Percentiles rank a stretch among this genome's conserved stretches.
Evolutionary conservation across 2,797 vertebrate genomes (phyloP).

Genomic region (Myripristis jacobus): DNA sequence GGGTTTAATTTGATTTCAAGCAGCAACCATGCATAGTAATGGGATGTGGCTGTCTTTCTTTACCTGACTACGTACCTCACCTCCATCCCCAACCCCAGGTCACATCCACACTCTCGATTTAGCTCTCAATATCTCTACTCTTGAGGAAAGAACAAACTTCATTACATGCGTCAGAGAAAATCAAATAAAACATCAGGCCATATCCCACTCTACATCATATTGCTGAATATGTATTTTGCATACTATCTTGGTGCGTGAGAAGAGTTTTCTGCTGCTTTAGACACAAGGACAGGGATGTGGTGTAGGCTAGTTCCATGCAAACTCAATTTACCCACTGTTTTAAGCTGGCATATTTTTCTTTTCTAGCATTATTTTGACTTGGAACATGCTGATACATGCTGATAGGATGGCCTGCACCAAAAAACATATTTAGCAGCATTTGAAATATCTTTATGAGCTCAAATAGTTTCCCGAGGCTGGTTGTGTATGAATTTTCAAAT

Average conservation of each 20-base stretch:
- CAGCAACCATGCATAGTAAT: conserved; percentile 58
- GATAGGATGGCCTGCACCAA: no score
- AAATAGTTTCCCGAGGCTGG: no score
- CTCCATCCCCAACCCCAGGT: conserved; percentile 15
- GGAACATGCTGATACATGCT: no score
- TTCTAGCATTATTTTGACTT: no score
- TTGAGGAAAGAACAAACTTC: conserved; percentile 35
- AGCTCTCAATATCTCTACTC: conserved; percentile 19
- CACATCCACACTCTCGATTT: conserved; percentile 10
- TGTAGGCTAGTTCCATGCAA: not conserved
- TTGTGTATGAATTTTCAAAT: no score
- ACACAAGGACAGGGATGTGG: not conserved
- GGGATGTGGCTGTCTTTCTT: not conserved
- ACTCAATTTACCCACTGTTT: not conserved
- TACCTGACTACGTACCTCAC: not conserved
- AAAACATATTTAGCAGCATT: no score
- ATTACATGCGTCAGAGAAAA: conserved; percentile 34
- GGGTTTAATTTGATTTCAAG: conserved; percentile 78
- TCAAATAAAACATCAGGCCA: conserved; percentile 40
- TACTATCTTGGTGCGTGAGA: not conserved
- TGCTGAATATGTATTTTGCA: conserved; percentile 35
- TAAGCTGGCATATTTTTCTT: no score
- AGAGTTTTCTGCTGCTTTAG: not conserved
- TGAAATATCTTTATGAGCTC: no score
- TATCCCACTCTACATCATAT: not conserved